Conservation (phyloP, 2,888 invertebrate species). For the Molanna angustata region DNA sequence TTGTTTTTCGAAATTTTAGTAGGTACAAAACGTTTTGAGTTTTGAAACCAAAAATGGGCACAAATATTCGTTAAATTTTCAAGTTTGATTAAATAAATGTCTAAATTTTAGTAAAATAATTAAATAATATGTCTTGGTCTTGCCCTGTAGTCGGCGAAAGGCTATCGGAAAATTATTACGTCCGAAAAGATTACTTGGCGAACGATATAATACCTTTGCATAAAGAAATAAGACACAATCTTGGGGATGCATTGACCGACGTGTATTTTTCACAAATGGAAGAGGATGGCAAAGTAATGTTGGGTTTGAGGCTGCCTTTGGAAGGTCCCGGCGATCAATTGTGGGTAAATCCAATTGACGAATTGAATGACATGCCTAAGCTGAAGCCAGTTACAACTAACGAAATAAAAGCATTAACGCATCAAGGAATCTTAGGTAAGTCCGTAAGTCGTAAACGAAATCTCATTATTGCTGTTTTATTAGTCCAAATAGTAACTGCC, state of each 20-base stretch:
- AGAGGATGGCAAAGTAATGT: not conserved
- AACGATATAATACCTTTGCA: slow-evolving; percentile 9
- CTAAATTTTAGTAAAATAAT: no score
- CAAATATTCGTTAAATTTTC: no score
- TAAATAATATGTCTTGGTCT: no score
- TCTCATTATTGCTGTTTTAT: no score
- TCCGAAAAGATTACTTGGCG: slow-evolving; percentile 8
- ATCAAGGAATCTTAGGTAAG: slow-evolving; percentile 19
- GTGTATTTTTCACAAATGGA: slow-evolving; percentile 10
- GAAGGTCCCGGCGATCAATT: slow-evolving; percentile 17
- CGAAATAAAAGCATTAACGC: slow-evolving; percentile 20
- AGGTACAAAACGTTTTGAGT: no score
- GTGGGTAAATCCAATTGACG: slow-evolving; percentile 14
- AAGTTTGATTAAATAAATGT: no score
- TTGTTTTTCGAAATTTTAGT: no score
- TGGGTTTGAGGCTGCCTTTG: slow-evolving; percentile 15
- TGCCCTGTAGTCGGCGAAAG: no score
- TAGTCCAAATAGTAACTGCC: no score
- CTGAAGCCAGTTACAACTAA: slow-evolving; percentile 14
- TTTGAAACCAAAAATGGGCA: no score
- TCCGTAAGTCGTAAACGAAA: no score
- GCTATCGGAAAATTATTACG: slow-evolving; percentile 18
- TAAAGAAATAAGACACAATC: slow-evolving; percentile 9
- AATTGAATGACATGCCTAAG: slow-evolving; percentile 9
- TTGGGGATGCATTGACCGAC: slow-evolving; percentile 4